Evolutionary conservation across 2,797 vertebrate genomes (phyloP), one percentile per base, ranked within the genome.

Genomic region (Podarcis lilfordi): DNA sequence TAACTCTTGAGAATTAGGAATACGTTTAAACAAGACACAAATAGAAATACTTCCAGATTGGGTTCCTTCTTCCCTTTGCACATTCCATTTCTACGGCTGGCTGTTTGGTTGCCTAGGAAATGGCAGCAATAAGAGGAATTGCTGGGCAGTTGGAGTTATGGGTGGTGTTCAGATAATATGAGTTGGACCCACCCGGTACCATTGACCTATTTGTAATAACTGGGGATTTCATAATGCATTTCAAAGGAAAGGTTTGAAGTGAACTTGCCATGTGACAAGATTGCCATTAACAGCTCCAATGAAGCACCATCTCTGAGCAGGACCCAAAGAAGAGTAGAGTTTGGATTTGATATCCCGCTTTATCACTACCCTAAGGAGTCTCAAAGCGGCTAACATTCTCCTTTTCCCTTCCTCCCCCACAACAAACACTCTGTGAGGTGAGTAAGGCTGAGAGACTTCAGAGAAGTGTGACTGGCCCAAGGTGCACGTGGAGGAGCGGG

Each of bases 1-100:
- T 84, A 75, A 71, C 79, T 69, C 35, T 82, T 85, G 80, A 86
- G 86, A 90, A 84, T 27, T 35, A 55, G 64, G 45, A 59, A 85
- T 75, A 37, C 37, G 59, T 68, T 75, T 13, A 72, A 69, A 72
- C 87, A 64, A 84, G 10, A 88, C 88, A 64, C 2, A 3, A 23
- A 15, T 17, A 64, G 27, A 86, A 92, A 80, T 74, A 79, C 35
- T 91, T 79, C n/a, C 35, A 1, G 6, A 23, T 87, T 55, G 78
- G 45, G 27, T 76, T 71, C 72, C 45, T 32, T 74, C 55, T 45
- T 0, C 80, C 23, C 35, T 69, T 59, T 76, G 29, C 40, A 59
- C 43, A 71, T 82, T 82, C 78, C 79, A 4, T 37, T 69, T 61
- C 55, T 13, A 11, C 64, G 86, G 19, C 29, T 61, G 0, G 40